Evolutionary conservation across 2,113 vertebrate genomes (phyloP).

Genomic region (Tyto alba): DNA sequence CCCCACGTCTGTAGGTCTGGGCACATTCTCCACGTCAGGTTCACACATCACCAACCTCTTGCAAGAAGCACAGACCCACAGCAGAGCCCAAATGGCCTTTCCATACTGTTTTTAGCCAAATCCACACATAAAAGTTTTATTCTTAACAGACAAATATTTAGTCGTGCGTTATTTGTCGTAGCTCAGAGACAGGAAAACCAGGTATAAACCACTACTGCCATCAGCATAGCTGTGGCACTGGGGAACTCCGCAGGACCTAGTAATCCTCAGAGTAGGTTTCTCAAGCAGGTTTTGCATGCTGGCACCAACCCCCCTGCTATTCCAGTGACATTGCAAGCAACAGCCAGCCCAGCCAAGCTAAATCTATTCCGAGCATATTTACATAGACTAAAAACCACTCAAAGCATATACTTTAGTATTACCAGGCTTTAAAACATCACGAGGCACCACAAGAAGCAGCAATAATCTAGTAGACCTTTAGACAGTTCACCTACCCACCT

Average conservation of each 20-base stretch:
- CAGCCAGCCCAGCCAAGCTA: not conserved
- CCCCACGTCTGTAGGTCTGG: not conserved
- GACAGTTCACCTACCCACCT: not conserved
- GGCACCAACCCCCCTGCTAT: not conserved
- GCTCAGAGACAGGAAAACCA: not conserved
- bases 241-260: not conserved
- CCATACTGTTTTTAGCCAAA: not conserved
- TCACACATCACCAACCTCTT: not conserved
- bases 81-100: not conserved
- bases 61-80: rapidly evolving
- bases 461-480: not conserved
- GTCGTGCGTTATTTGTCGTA: not conserved
- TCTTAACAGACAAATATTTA: not conserved
- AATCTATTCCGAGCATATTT: not conserved
- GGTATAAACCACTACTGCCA: not conserved
- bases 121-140: not conserved
- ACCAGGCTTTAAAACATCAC: not conserved
- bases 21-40: not conserved
- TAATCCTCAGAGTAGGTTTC: not conserved
- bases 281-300: not conserved
- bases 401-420: not conserved
- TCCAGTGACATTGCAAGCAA: not conserved
- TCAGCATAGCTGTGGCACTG: not conserved
- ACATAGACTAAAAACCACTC: not conserved
- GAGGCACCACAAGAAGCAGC: not conserved